Base-by-base conservation (phyloP, 2,888 invertebrate genomes). In the Platycheirus albimanus region DNA sequence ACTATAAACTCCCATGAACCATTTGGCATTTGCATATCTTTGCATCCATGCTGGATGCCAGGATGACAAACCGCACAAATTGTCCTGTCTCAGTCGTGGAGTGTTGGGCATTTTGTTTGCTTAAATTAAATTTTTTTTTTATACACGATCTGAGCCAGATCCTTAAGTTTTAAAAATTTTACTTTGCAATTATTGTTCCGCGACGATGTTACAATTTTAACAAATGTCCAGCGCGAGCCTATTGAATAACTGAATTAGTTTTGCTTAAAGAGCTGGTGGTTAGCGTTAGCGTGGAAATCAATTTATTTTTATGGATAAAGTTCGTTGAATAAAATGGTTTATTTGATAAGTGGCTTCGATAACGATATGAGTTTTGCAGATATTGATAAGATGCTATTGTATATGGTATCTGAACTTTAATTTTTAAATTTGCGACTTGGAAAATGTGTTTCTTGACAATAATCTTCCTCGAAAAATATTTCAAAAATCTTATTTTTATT, bases 1-100 rank as follows among this genome's bases (percentile, higher is more conserved):
- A 10, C 94, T 94, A 85, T 94, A 94, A 10, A 94, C 92, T 4
- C 91, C 89, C 87, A 94, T 92, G 87, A 94, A 94, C 71, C 90
- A 90, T 87, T 92, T 93, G 58, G 93, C 91, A 13, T 92, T 94
- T 63, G 94, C 94, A 85, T 92, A 92, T 85, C 91, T 89, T 87
- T 92, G 93, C 85, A 94, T 89, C 92, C 93, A 94, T 85, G 88
- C 88, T 20, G 94, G 94, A 88, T 93, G 92, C 89, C 92, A 92
- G 85, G 91, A 91, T 85, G 91, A 90, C 79, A 93, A 87, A 49
- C 94, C 94, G 86, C 94, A 94, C 28, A 89, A 72, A 69, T 88
- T 63, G 3, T 56, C 49, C 19, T 67, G 41, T 19, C 61, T 52
- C 71, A 58, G 58, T 28, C 81, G 43, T 3, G 72, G 30, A 20